Evolutionary conservation across 1,140 invertebrate genomes (phyloP), one percentile per base, ranked within the genome.

Genomic region (Parasteatoda tepidariorum): DNA sequence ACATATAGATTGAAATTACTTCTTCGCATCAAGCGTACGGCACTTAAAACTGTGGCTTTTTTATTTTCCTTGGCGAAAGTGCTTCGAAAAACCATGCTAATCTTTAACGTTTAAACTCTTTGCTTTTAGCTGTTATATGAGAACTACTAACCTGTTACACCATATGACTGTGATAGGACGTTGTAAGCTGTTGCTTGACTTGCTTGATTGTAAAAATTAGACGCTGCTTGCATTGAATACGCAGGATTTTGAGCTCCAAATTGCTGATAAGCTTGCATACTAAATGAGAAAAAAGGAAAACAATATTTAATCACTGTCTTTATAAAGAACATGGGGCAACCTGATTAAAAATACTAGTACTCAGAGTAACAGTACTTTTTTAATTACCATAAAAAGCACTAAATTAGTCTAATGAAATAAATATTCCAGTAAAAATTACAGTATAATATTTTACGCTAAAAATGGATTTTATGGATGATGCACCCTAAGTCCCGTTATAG

Each of bases 211-310:
- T 86, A 86, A 76, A 86, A 86, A 18, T 67, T 68, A 2, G 85
- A 57, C 2, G 78, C 79, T 2, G 73, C 76, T 73, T 85, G 86
- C 71, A 85, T 84, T 24, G 79, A 74, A 59, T 85, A 87, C 3
- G 85, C 73, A 41, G 86, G 66, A 48, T 84, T 85, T 66, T 84
- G 83, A 57, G 73, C 75, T 33, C 85, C 82, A 15, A 85, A 64
- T 41, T 85, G 70, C 34, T 74, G 84, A 73, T 87, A 87, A 22
- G 86, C 85, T 61, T 87, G 86, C 86, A 87, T 87, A 57, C 73
- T 85, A 59, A n/a, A 61, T 82, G 64, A 68, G 61, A 73, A 28
- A 48, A 22, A 30, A 66, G 61, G 26, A 54, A 2, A 41, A 67
- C 28, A 41, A 31, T 66, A 31, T 30, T 4, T 34, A 24, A 61